Percentiles rank a stretch among this genome's conserved stretches.
These are phyloP conservation scores for Dynastes tityus DNA, from an alignment of 2,888 invertebrate genomes.

Conservation along the genomic window DNA sequence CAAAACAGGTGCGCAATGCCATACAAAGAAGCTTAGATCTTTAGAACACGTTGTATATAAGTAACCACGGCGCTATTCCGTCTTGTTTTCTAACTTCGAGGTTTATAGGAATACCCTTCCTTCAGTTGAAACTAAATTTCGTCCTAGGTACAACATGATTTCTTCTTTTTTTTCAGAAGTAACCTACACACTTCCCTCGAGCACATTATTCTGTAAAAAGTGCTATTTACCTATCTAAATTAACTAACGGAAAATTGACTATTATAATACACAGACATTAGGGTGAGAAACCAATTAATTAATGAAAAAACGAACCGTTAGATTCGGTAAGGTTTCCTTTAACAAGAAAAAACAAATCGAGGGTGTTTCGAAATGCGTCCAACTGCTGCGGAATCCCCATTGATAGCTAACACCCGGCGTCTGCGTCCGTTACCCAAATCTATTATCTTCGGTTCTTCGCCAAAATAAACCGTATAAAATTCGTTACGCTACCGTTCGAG, in stretches of 20 bases:
- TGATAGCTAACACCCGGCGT: constrained; percentile 34
- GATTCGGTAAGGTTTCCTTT: constrained; percentile 44
- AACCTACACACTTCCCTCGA: background rate
- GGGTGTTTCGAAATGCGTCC: constrained; percentile 45
- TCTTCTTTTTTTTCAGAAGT: no score
- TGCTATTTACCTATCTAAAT: constrained; percentile 28
- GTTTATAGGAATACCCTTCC: no score
- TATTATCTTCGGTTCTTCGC: constrained; percentile 37
- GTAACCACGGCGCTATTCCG: no score
- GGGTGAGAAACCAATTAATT: constrained; percentile 42
- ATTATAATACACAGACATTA: constrained; percentile 5
- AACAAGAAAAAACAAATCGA: constrained; percentile 39
- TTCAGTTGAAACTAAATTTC: no score
- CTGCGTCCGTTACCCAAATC: constrained; percentile 38
- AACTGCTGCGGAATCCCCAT: constrained; percentile 53
- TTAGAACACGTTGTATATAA: no score
- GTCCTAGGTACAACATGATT: no score
- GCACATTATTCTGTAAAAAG: background rate
- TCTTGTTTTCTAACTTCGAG: no score
- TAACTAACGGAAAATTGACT: constrained; percentile 46
- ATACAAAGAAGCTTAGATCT: no score
- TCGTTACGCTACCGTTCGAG: constrained; percentile 49
- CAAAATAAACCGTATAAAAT: constrained; percentile 46
- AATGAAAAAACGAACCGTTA: constrained; percentile 37
- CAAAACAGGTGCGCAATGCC: no score